Evolutionary conservation across 2,113 vertebrate genomes (phyloP), one percentile per base, ranked within the genome.

Genomic region (Porphyrio hochstetteri): DNA sequence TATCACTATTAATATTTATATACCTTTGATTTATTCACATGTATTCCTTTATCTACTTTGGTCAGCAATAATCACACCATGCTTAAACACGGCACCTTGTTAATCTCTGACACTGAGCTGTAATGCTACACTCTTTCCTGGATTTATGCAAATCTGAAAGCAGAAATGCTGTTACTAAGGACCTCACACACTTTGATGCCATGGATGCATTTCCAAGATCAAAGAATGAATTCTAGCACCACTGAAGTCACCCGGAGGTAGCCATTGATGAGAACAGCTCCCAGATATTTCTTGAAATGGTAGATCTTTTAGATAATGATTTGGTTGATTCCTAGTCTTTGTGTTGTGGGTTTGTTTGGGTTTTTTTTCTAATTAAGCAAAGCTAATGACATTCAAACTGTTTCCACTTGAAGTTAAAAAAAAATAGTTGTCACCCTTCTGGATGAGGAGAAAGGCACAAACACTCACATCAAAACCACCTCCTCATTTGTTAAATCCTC

Each of bases 21-120:
- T 40, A 36, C 11, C 31, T 92, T 80, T 91, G 70, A 94, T 74
- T 91, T 91, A 74, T 82, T 94, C 5, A 0, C 23, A 12, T 59
- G 11, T 68, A 82, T 91, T 92, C 50, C 35, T 76, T 95, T 74
- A 96, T 88, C 63, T 40, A 55, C 21, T 77, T 82, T 88, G 87
- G 86, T 65, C 90, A 85, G 90, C 70, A 86, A 19, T 85, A 94
- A 91, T 91, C 56, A 82, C 28, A 35, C 55, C 80, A 80, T 63
- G 28, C 59, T 94, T 89, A 88, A 90, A 57, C 6, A 5, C 63
- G 28, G n/a, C 42, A 77, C 70, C 67, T 74, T 85, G 67, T 65
- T 97, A 91, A 94, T 88, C 68, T 69, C 59, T 94, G 82, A 88
- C 82, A 92, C n/a, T 80, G 84, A 92, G 67, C 75, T 74, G 40